These are phyloP conservation scores for Tribolium castaneum DNA, from an alignment of 1,140 invertebrate genomes.

Conservation along the genomic window DNA sequence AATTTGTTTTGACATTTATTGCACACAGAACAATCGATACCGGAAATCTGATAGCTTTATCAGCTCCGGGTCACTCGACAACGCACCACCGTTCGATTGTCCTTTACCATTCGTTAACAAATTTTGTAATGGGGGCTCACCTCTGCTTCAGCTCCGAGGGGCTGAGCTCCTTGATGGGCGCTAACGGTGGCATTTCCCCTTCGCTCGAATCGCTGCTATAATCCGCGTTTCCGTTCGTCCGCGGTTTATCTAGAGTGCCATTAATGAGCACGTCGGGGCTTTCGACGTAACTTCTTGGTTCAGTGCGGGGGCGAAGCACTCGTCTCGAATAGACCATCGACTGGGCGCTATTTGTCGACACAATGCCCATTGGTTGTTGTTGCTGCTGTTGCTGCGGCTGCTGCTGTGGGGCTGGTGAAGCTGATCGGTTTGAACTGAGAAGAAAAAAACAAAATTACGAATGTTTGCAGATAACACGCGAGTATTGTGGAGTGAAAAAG, in stretches of 20 bases:
- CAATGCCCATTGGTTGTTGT: constrained; percentile 42
- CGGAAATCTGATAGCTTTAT: too few species aligned
- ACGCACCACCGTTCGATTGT: too few species aligned
- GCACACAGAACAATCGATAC: too few species aligned
- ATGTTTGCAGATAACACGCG: constrained; percentile 47
- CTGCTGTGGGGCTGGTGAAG: constrained; percentile 18
- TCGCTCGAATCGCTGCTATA: constrained; percentile 66
- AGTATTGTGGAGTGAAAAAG: background rate
- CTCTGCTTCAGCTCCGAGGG: constrained; percentile 73
- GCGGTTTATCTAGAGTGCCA: constrained; percentile 67
- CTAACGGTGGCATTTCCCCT: constrained; percentile 72
- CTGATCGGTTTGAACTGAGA: constrained; percentile 40
- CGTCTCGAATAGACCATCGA: constrained; percentile 63
- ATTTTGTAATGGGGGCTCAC: constrained; percentile 41
- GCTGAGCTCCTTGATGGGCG: constrained; percentile 75
- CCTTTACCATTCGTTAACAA: too few species aligned
- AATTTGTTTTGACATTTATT: too few species aligned
- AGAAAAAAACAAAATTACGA: constrained; percentile 24
- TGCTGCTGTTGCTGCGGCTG: background rate
- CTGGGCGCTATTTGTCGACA: constrained; percentile 41
- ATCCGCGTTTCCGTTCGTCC: constrained; percentile 66
- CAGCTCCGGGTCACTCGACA: too few species aligned
- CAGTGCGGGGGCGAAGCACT: constrained; percentile 80
- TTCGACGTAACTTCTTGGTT: constrained; percentile 82
- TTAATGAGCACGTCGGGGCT: constrained; percentile 72